Percentiles rank a stretch among this genome's conserved stretches.
phyloP scores from a whole-genome alignment of 2,797 vertebrate genomes.

The Neomorphus geoffroyi region DNA sequence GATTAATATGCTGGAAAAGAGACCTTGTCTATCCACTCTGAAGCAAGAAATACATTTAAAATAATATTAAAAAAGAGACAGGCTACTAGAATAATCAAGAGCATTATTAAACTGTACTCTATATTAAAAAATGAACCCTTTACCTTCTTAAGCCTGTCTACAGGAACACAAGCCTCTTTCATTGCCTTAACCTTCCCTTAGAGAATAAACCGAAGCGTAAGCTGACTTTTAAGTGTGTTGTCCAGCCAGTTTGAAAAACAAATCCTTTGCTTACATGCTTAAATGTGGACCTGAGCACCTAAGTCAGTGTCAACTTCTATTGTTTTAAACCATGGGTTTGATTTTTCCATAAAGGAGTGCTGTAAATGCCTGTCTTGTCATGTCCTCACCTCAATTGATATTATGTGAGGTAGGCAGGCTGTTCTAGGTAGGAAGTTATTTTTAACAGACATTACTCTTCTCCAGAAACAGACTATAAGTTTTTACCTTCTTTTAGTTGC shows the following conservation, averaged over 20 bases:
- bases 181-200: not conserved
- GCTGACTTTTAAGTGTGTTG: not conserved
- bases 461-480: slow-evolving; percentile 16
- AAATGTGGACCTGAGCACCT: not conserved
- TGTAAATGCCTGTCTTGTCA: not conserved
- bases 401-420: not conserved
- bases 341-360: not conserved
- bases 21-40: not conserved
- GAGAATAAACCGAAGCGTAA: not conserved
- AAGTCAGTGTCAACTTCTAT: not conserved
- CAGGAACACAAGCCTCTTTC: not conserved
- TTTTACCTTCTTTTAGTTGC: slow-evolving; percentile 49
- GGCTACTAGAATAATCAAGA: not conserved
- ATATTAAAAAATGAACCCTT: not conserved
- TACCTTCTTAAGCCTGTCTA: not conserved
- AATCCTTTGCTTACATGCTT: not conserved
- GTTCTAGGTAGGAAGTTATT: slow-evolving; percentile 35
- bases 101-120: not conserved
- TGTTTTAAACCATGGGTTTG: not conserved
- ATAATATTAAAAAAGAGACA: accelerated
- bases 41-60: not conserved
- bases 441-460: slow-evolving; percentile 40
- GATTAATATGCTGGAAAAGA: not conserved
- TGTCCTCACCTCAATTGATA: not conserved
- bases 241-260: not conserved